Conservation (phyloP, 2,888 invertebrate species). For the Ectemnius lituratus region DNA sequence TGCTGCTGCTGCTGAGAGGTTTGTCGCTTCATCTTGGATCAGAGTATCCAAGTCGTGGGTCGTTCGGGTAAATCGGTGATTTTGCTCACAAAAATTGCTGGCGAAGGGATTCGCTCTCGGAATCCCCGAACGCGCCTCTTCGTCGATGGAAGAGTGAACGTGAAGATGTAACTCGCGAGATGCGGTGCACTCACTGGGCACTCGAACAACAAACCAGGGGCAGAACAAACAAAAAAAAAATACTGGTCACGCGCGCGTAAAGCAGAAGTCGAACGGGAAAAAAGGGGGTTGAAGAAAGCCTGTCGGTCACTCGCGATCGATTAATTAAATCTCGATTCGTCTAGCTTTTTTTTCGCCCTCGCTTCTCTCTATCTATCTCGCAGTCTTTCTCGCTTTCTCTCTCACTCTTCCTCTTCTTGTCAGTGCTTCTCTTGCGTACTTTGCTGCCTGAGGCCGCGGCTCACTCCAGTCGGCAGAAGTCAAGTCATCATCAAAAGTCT, state of each 20-base stretch:
- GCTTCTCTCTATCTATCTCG: background rate
- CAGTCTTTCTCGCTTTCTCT: too few relatives aligned
- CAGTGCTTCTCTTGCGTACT: constrained; percentile 33
- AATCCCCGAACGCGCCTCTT: background rate
- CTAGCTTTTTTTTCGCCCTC: background rate
- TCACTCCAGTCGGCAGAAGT: constrained; percentile 83
- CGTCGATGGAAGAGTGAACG: constrained; percentile 19
- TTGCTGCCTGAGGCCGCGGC: constrained; percentile 75
- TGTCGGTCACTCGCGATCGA: constrained; percentile 43
- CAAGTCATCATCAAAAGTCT: constrained; percentile 86
- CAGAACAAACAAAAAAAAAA: background rate
- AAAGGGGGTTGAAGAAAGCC: constrained; percentile 9
- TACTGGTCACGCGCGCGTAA: background rate
- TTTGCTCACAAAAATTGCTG: constrained; percentile 20
- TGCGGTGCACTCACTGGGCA: constrained; percentile 40
- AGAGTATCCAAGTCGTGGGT: constrained; percentile 55
- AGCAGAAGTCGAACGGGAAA: background rate
- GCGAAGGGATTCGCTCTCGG: constrained; percentile 4
- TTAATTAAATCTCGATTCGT: constrained; percentile 26
- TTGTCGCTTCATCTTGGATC: constrained; percentile 88
- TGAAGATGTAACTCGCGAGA: constrained; percentile 23
- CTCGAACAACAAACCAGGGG: constrained; percentile 45
- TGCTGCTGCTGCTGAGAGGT: constrained; percentile 78
- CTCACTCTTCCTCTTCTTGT: constrained; percentile 28
- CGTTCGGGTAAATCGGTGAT: constrained; percentile 9